These are phyloP conservation scores for Cecropterus lyciades DNA, from an alignment of 1,140 invertebrate species.

Conservation along the genomic window DNA sequence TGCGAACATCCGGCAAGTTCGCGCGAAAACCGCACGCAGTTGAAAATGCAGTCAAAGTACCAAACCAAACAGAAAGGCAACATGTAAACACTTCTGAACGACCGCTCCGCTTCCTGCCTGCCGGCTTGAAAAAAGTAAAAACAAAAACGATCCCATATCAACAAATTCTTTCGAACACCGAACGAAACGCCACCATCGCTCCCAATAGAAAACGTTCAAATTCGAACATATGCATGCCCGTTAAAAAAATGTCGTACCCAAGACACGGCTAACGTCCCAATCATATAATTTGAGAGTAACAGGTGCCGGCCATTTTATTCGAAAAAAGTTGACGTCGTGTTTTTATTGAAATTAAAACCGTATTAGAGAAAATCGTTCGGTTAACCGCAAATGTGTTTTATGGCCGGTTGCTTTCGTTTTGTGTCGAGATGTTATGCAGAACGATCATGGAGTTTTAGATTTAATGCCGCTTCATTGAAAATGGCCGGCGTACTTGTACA, in stretches of 20 bases:
- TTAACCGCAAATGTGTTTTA: slow-evolving; percentile 66
- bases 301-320: slow-evolving; percentile 58
- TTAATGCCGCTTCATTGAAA: slow-evolving; percentile 38
- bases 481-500: slow-evolving; percentile 37
- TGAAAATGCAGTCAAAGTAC: slow-evolving; percentile 68
- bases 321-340: slow-evolving; percentile 50
- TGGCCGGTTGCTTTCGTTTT: slow-evolving; percentile 42
- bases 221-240: slow-evolving; percentile 32
- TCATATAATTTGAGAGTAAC: slow-evolving; percentile 61
- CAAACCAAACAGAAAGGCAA: slow-evolving; percentile 66
- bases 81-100: slow-evolving; percentile 73
- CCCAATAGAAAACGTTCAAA: slow-evolving; percentile 44
- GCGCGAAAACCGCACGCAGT: slow-evolving; percentile 66
- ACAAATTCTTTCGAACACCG: slow-evolving; percentile 46
- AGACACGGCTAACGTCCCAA: slow-evolving; percentile 39
- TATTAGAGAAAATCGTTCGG: slow-evolving; percentile 70
- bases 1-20: slow-evolving; percentile 59
- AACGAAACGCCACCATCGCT: slow-evolving; percentile 43
- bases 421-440: slow-evolving; percentile 41
- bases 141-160: slow-evolving; percentile 49
- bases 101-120: slow-evolving; percentile 56
- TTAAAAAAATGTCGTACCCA: slow-evolving; percentile 43
- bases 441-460: slow-evolving; percentile 35
- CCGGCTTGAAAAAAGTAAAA: slow-evolving; percentile 45
- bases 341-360: slow-evolving; percentile 73